These are phyloP conservation scores for Crocidura indochinensis DNA, from an alignment of 2,797 vertebrate genomes.

Conservation along the genomic window DNA sequence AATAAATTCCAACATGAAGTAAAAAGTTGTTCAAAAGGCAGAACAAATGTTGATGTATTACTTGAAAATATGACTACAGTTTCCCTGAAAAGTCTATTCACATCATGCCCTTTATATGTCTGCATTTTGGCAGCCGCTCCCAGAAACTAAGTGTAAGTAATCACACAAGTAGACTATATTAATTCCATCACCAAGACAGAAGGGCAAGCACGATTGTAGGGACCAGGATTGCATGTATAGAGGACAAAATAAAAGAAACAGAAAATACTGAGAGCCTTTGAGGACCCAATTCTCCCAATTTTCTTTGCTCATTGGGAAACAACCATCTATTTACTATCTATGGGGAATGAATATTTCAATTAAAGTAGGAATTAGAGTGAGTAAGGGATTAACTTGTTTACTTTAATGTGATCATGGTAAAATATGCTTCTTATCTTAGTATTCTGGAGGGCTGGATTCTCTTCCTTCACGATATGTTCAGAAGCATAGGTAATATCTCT, in stretches of 20 bases:
- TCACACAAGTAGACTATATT: conserved; percentile 20
- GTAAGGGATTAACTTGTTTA: neutral
- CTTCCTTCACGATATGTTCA: neutral
- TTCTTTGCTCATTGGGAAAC: neutral
- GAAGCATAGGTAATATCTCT: neutral
- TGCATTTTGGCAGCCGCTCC: conserved; percentile 58
- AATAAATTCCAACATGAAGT: conserved; percentile 87
- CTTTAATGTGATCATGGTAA: conserved; percentile 4
- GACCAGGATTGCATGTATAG: neutral
- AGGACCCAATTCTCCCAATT: neutral
- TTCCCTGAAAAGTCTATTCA: conserved; percentile 71
- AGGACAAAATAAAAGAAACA: conserved; percentile 24
- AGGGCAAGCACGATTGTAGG: neutral
- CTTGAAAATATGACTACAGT: conserved; percentile 69
- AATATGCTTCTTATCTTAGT: neutral
- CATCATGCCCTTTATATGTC: conserved; percentile 59
- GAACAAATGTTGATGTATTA: conserved; percentile 71
- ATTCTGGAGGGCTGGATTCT: neutral
- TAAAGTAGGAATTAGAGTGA: neutral
- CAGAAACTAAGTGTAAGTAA: conserved; percentile 6
- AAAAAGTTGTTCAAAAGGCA: conserved; percentile 79
- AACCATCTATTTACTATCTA: conserved; percentile 42
- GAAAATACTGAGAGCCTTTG: neutral
- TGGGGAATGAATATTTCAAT: conserved; percentile 29
- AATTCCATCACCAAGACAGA: neutral